Percentiles rank a stretch among this genome's conserved stretches.
Conservation (phyloP, 1,140 invertebrate species). For the Palaemon carinicauda region DNA sequence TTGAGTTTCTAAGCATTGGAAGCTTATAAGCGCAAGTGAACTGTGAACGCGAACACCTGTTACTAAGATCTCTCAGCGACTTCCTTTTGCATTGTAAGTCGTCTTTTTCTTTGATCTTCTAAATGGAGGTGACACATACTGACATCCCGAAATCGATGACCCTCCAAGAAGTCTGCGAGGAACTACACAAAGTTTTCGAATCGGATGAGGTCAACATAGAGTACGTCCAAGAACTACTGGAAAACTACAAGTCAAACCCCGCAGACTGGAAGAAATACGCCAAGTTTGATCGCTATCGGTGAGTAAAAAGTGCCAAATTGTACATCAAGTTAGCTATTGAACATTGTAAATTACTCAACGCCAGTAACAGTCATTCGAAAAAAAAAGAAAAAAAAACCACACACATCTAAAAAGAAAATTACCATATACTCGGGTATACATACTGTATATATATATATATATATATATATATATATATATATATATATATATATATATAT, state of each 20-base stretch:
- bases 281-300: slow-evolving; percentile 93
- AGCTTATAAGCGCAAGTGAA: too few relatives aligned
- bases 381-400: too few relatives aligned
- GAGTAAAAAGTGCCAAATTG: slow-evolving; percentile 61
- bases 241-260: slow-evolving; percentile 85
- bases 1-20: too few relatives aligned
- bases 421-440: too few relatives aligned
- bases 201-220: slow-evolving; percentile 86
- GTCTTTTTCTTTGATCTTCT: background rate
- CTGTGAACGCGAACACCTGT: background rate
- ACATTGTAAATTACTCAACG: too few relatives aligned
- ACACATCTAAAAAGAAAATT: too few relatives aligned
- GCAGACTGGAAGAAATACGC: slow-evolving; percentile 94
- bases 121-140: slow-evolving; percentile 1
- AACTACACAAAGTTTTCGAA: slow-evolving; percentile 79
- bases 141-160: slow-evolving; percentile 59
- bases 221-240: slow-evolving; percentile 84
- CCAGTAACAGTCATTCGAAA: too few relatives aligned
- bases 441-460: too few relatives aligned
- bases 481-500: too few relatives aligned
- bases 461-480: too few relatives aligned
- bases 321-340: too few relatives aligned
- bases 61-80: background rate
- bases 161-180: slow-evolving; percentile 77
- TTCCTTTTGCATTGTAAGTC: too few relatives aligned